Base-by-base conservation (phyloP, 2,113 vertebrate genomes). In the Phasianus colchicus region DNA sequence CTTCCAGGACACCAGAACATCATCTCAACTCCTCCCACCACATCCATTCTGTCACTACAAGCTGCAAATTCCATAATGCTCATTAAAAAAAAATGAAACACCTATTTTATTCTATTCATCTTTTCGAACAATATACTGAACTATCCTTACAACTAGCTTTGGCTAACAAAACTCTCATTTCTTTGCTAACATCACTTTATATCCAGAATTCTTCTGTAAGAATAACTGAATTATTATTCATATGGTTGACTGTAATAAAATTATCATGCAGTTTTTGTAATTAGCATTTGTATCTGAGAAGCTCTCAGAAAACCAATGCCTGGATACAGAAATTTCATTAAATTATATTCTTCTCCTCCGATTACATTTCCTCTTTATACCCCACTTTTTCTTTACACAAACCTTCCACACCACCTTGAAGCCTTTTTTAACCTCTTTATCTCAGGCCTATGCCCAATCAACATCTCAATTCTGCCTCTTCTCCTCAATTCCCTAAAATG, bases 151-250 rank as follows among this genome's bases (percentile, higher is more conserved):
- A 78, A 52, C 17, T 57, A 83, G 13, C 34, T 92, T 61, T 78
- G 42, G 22, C 32, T 81, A 83, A 25, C 64, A 86, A 61, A 57
- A 29, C 12, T 30, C 73, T 66, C 27, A 65, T 73, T 1, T 21
- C 60, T 73, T 78, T 81, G 36, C n/a, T 82, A 52, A 77, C 13
- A 64, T 60, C 3, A 11, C 6, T 12, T 83, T 78, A 86, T 83
- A 86, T 81, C 24, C 30, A 82, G 24, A 89, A 90, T 73, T 92
- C 7, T 75, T 89, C 71, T 78, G 4, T 8, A 95, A 83, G 50
- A 81, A 71, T 36, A 90, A 43, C 10, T 30, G 43, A 73, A 96
- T 83, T 85, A 72, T 69, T 93, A 82, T 83, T 94, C 78, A 88
- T 52, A 79, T 40, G 11, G 29, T 82, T 91, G 76, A 69, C 36